These are phyloP conservation scores for Lepisosteus oculatus DNA, from an alignment of 2,113 vertebrate genomes.

Conservation along the genomic window DNA sequence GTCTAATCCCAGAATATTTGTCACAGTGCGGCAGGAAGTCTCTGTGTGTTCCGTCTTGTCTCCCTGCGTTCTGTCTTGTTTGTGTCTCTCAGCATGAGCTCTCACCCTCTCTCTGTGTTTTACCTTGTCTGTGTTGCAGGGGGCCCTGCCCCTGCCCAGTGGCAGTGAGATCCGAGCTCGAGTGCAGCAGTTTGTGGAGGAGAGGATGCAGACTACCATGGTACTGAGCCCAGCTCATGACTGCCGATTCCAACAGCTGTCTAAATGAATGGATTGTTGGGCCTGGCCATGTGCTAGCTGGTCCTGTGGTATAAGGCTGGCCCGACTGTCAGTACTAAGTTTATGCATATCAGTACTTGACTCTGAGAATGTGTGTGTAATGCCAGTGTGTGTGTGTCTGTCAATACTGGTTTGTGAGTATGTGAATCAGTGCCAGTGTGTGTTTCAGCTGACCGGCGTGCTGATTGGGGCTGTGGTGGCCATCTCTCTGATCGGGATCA, in stretches of 20 bases:
- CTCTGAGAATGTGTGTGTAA: background rate
- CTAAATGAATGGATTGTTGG: no score
- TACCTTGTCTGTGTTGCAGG: conserved; percentile 43
- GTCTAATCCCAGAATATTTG: no score
- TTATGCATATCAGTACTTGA: background rate
- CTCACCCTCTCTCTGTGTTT: background rate
- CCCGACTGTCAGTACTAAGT: no score
- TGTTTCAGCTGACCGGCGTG: conserved; percentile 71
- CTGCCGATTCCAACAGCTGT: no score
- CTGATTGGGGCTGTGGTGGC: conserved; percentile 65
- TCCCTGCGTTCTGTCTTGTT: no score
- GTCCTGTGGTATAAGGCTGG: no score
- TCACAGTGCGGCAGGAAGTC: no score
- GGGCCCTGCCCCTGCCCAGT: conserved; percentile 30
- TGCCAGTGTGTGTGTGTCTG: background rate
- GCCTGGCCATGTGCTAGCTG: no score
- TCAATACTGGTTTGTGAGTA: background rate
- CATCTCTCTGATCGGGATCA: conserved; percentile 54
- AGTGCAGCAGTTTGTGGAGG: conserved; percentile 71
- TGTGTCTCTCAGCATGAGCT: no score
- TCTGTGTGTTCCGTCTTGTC: no score
- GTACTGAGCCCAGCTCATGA: conserved; percentile 47
- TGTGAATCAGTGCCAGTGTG: conserved; percentile 12
- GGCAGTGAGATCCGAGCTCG: conserved; percentile 49
- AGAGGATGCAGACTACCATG: conserved; percentile 73